Percentiles rank a stretch among this genome's conserved stretches.
Conservation (phyloP, 2,797 vertebrate species). For the Muscicapa striata region DNA sequence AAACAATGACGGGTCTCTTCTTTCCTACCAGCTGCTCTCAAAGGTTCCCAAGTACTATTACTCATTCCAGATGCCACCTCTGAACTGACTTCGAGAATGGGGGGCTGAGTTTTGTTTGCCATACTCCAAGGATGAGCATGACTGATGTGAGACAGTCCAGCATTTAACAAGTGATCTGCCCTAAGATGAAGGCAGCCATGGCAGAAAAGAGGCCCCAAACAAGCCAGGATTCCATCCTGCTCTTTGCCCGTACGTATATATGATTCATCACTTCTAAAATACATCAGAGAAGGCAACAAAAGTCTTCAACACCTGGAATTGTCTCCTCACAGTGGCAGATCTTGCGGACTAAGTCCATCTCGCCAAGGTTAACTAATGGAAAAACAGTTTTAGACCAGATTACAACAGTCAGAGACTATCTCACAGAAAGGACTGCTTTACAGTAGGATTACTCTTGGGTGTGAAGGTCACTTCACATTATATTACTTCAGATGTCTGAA, state of each 20-base stretch:
- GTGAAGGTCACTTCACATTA: background rate
- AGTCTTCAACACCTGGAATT: background rate
- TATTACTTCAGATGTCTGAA: background rate
- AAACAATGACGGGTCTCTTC: background rate
- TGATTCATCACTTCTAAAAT: background rate
- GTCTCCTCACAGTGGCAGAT: background rate
- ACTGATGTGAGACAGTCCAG: background rate
- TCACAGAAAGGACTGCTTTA: background rate
- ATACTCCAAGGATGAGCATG: background rate
- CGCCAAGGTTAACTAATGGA: background rate
- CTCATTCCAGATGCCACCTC: background rate
- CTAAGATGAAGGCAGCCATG: background rate
- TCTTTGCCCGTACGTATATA: background rate
- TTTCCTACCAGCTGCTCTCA: background rate
- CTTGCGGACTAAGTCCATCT: background rate
- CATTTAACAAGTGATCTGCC: background rate
- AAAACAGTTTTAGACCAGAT: background rate
- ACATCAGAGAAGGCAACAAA: background rate
- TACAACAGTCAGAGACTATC: background rate
- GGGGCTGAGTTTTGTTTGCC: background rate
- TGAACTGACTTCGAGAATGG: background rate
- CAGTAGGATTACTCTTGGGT: background rate
- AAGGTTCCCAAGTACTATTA: background rate
- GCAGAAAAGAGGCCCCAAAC: background rate
- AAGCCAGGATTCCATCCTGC: background rate